Evolutionary conservation across 2,797 vertebrate genomes (phyloP).

Genomic region (Schizopygopsis pylzovi): DNA sequence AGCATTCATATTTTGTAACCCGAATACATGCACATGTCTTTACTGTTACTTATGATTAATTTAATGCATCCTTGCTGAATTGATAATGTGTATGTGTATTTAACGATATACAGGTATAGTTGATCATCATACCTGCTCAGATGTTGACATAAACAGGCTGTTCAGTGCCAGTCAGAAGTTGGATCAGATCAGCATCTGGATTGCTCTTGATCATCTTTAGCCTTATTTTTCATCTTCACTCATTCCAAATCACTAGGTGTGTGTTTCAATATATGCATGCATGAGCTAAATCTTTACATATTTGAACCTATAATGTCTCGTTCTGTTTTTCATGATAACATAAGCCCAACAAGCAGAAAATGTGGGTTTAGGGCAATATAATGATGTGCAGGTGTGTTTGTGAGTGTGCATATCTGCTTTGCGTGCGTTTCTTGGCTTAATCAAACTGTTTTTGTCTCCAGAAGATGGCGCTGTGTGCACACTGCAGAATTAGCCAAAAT

Average conservation of each 20-base stretch:
- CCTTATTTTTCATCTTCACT: background rate
- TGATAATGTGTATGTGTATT: too few species aligned
- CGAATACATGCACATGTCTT: background rate
- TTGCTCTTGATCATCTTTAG: background rate
- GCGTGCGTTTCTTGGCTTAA: background rate
- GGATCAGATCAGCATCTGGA: background rate
- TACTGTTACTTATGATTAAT: background rate
- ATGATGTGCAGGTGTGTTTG: constrained; percentile 3
- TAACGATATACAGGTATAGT: too few species aligned
- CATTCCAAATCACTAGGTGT: background rate
- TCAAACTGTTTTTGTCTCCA: constrained; percentile 11
- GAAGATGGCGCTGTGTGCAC: constrained; percentile 38
- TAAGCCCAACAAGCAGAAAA: background rate
- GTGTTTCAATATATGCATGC: background rate
- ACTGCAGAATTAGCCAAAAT: constrained; percentile 5
- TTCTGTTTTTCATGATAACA: background rate
- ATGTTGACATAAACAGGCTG: background rate
- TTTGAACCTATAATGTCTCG: background rate
- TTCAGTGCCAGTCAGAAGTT: background rate
- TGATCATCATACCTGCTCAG: background rate
- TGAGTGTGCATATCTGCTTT: constrained; percentile 7
- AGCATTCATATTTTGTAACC: background rate
- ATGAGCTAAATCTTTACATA: background rate
- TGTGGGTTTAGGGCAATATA: background rate
- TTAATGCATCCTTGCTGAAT: background rate